Evolutionary conservation across 2,113 vertebrate species (phyloP).

Genomic region (Mohoua ochrocephala): DNA sequence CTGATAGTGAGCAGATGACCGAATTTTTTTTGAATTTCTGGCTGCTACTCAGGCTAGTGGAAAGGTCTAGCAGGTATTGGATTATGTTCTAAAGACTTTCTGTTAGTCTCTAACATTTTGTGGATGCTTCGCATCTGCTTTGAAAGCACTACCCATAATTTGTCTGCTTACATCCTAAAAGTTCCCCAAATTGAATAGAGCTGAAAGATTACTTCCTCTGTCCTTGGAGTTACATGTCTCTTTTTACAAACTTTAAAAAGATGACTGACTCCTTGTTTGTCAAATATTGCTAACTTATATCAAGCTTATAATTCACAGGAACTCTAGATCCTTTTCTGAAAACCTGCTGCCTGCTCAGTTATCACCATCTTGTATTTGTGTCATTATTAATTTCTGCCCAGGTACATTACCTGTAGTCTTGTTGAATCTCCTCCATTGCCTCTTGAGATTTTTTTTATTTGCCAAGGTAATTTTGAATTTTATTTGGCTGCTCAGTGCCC

Average conservation of each 20-base stretch:
- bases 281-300: background rate
- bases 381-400: background rate
- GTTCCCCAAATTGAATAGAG: background rate
- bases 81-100: background rate
- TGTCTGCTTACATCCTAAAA: background rate
- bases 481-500: background rate
- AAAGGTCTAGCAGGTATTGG: background rate
- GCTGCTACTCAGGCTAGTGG: background rate
- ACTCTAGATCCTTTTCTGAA: background rate
- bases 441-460: background rate
- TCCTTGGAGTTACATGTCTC: background rate
- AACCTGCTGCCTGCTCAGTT: background rate
- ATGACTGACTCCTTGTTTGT: background rate
- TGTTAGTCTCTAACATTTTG: background rate
- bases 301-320: background rate
- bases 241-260: background rate
- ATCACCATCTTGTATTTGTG: background rate
- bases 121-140: background rate
- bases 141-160: background rate
- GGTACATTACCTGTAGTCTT: background rate
- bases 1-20: background rate
- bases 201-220: background rate
- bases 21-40: background rate
- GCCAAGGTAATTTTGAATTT: background rate
- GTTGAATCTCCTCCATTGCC: background rate